Percentiles rank a stretch among this genome's conserved stretches.
phyloP scores from a whole-genome alignment of 53 echinoderm and acorn worm species.

The Crossaster papposus region DNA sequence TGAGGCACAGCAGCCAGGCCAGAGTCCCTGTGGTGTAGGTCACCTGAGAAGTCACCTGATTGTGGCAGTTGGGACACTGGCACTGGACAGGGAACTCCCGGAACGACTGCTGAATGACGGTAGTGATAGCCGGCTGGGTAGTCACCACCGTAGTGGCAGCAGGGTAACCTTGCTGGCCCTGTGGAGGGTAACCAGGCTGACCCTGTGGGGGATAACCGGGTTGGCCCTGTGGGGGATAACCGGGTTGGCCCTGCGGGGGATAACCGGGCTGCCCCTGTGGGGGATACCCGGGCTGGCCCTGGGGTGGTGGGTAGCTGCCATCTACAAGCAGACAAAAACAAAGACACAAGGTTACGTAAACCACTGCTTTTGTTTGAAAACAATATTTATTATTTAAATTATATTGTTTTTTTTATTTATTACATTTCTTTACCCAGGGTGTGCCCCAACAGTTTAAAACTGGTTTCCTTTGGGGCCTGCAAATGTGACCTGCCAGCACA shows the following conservation, averaged over 20 bases:
- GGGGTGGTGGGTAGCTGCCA: conserved; percentile 41
- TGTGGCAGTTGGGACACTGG: conserved; percentile 81
- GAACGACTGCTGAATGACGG: conserved; percentile 62
- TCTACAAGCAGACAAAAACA: neutral
- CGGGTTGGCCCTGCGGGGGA: conserved; percentile 49
- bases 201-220: conserved; percentile 63
- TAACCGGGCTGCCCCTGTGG: conserved; percentile 60
- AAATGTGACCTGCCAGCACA: too few relatives aligned
- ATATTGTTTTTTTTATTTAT: too few relatives aligned
- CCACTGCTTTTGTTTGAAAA: neutral
- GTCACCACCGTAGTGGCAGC: conserved; percentile 51
- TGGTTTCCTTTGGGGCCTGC: too few relatives aligned
- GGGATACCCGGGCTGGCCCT: conserved; percentile 50
- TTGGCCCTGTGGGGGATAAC: conserved; percentile 64
- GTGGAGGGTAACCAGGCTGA: conserved; percentile 64
- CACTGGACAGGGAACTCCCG: conserved; percentile 74
- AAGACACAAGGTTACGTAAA: neutral
- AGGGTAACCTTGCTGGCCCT: conserved; percentile 53
- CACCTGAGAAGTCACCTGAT: conserved; percentile 81
- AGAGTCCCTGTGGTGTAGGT: conserved; percentile 75
- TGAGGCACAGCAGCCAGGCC: conserved; percentile 84
- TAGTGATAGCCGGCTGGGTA: conserved; percentile 67
- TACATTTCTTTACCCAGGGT: too few relatives aligned
- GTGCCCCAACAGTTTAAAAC: too few relatives aligned
- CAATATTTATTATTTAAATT: too few relatives aligned